Base-by-base conservation (phyloP, 2,113 vertebrate genomes). In the Henicopernis longicauda region DNA sequence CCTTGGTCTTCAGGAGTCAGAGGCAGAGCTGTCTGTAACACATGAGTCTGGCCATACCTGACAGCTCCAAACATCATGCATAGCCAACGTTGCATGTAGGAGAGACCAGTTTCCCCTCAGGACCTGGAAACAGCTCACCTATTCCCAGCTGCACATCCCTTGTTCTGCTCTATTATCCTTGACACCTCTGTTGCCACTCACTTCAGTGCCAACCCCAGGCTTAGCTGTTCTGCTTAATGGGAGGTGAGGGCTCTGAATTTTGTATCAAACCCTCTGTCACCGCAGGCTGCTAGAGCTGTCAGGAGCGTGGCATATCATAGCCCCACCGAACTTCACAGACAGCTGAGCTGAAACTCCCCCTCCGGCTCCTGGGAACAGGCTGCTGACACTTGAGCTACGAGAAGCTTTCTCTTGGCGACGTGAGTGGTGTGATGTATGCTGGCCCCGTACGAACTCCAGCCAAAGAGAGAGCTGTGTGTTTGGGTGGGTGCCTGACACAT, bases 171-270 rank as follows among this genome's bases (percentile, higher is more conserved):
- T 89, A 93, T 96, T 93, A 95, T 79, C 87, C 83, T 3, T 85
- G 95, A 97, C 96, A 87, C 84, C 70, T 80, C 96, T 82, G 62
- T 40, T 77, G 81, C 93, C 93, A 91, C 78, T 95, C 86, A 58
- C 54, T 82, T 49, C 3, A 0, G 89, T 73, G 93, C 91, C 96
- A 95, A 61, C 47, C 65, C 73, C 0, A 0, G 81, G 86, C 81
- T 80, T 79, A 38, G 77, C 81, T 94, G 89, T 82, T 95, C 77
- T 91, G 89, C 54, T 93, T 97, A 97, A 96, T 82, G 78, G 70
- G 93, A 97, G 89, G 81, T 80, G 96, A 97, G 95, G 91, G 93
- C 70, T 95, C 93, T 93, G 94, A 94, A 85, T 91, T 94, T 89
- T 89, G 54, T 80, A 95, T 96, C 95, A 96, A 95, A 93, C 78